Base-by-base conservation (phyloP, 2,797 vertebrate genomes). In the Eospalax fontanierii region DNA sequence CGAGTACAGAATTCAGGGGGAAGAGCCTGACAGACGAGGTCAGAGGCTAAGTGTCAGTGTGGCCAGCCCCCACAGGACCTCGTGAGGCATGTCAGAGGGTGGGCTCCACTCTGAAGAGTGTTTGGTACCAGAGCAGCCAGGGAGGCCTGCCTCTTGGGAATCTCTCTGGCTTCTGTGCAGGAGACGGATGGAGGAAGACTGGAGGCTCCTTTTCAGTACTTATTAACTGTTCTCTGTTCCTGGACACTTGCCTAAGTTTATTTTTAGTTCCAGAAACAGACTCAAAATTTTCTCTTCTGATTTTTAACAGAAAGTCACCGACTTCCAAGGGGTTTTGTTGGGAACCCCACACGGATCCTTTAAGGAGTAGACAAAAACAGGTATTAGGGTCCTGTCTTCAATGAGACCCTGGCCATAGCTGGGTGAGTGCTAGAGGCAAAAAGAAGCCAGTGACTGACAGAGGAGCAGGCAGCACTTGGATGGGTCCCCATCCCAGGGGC, bases 201-300 rank as follows among this genome's bases (percentile, higher is more conserved):
- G 85, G 89, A 95, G 80, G 87, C 84, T 81, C 68, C 38, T 85
- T 68, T 87, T 83, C 80, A 87, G 80, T 19, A 79, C 95, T 96
- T 79, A 83, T 30, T 95, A 95, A 88, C 90, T 93, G 71, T 78
- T 89, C 91, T 83, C 94, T 82, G 35, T 74, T 96, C 89, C 87
- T 96, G 97, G 97, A 96, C 87, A 81, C 63, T 84, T 8, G 94
- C 95, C 95, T 85, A 93, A 14, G 15, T 92, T 96, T 96, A 96
- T 97, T 96, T 97, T 96, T 96, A 97, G 96, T 94, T 91, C 82
- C 54, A 89, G 79, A 90, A 85, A 97, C 79, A 95, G 88, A 96
- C 59, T 91, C 80, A 59, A 66, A 82, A 59, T 92, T 90, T 96
- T 97, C 71, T 83, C 87, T 96, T 96, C 74, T 93, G 78, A 68